Conservation (phyloP, 2,113 vertebrate genomes). For the Pseudorectes ferrugineus region DNA sequence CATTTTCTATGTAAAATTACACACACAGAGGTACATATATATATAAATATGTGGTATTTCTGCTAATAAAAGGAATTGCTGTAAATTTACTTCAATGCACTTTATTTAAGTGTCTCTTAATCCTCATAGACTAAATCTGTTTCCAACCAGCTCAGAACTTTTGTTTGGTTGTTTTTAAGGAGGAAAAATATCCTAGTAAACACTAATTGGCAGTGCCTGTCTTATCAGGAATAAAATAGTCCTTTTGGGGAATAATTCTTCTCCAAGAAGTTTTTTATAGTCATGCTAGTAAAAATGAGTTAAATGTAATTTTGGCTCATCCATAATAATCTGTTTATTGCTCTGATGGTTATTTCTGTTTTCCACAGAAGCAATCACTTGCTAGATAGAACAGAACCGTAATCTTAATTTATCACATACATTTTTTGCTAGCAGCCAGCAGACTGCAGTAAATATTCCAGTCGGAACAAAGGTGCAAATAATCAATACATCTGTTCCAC, state of each 20-base stretch:
- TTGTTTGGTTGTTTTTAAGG: background rate
- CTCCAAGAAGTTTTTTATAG: background rate
- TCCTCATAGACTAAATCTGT: background rate
- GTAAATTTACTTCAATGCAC: background rate
- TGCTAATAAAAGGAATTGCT: background rate
- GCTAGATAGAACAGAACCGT: background rate
- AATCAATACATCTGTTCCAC: slow-evolving; percentile 47
- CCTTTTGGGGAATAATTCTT: background rate
- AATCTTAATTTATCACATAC: slow-evolving; percentile 21
- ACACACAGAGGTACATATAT: background rate
- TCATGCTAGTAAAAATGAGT: background rate
- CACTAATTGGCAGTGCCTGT: background rate
- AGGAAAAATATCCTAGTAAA: background rate
- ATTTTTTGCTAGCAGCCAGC: background rate
- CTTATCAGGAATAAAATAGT: background rate
- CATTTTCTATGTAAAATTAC: background rate
- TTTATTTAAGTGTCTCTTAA: background rate
- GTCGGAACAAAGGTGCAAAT: slow-evolving; percentile 18
- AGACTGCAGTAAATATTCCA: background rate
- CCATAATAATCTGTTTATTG: slow-evolving; percentile 15
- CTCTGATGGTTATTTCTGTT: slow-evolving; percentile 52
- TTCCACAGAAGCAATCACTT: slow-evolving; percentile 25
- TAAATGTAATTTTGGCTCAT: background rate
- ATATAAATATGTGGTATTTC: background rate
- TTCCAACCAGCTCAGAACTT: background rate